These are phyloP conservation scores for Macropodus opercularis DNA, from an alignment of 2,797 vertebrate species.

Conservation along the genomic window DNA sequence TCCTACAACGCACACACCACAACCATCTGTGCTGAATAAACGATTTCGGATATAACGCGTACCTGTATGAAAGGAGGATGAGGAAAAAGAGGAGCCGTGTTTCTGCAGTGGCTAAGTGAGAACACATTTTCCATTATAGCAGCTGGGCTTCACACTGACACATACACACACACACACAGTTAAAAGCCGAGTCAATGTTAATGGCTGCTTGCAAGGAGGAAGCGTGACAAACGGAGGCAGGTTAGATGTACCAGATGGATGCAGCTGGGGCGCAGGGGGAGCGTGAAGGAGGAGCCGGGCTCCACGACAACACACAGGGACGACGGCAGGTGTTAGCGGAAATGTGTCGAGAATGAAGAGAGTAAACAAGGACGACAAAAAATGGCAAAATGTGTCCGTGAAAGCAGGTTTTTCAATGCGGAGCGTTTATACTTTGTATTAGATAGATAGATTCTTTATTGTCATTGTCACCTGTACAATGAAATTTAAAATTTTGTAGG, in stretches of 20 bases:
- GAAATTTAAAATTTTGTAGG: no score
- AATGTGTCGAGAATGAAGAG: neutral
- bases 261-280: neutral
- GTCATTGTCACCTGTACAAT: no score
- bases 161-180: conserved; percentile 6
- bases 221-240: conserved; percentile 19
- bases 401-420: no score
- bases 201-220: conserved; percentile 15
- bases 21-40: conserved; percentile 39
- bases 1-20: neutral
- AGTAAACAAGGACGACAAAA: no score
- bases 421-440: no score
- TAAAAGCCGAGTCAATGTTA: conserved; percentile 1
- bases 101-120: conserved; percentile 25
- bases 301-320: conserved; percentile 9
- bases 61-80: conserved; percentile 17
- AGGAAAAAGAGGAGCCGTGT: conserved; percentile 8
- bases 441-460: no score
- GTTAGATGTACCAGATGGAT: conserved; percentile 19
- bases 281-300: neutral
- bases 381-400: no score
- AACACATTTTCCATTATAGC: conserved; percentile 33
- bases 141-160: conserved; percentile 36
- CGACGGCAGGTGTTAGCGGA: conserved; percentile 12
- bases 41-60: conserved; percentile 27